Conservation (phyloP, 2,797 vertebrate genomes). For the Cygnus olor region DNA sequence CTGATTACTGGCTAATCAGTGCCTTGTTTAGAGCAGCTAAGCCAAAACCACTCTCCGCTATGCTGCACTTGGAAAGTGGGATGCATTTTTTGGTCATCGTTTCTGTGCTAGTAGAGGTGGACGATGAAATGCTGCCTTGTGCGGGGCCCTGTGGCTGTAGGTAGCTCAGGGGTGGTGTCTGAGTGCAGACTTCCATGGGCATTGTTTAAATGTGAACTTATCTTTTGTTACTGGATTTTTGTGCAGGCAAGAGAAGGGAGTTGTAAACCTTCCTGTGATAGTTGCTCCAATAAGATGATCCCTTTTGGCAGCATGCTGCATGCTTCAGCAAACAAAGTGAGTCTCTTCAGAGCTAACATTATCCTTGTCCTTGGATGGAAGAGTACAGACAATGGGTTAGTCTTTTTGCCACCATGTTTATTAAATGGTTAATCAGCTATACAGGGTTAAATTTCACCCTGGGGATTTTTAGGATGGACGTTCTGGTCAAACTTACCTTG, state of each 20-base stretch:
- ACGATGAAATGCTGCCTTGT: not conserved
- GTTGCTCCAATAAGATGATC: not conserved
- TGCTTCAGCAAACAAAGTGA: not conserved
- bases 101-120: not conserved
- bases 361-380: conserved; percentile 45
- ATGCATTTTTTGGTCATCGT: not conserved
- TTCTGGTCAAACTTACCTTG: not conserved
- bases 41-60: conserved; percentile 75
- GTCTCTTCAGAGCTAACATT: conserved; percentile 31
- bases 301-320: not conserved
- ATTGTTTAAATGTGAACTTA: not conserved
- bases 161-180: not conserved
- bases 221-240: not conserved
- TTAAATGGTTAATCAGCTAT: conserved; percentile 71
- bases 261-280: not conserved
- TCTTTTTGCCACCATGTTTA: conserved; percentile 54
- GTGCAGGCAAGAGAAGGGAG: not conserved
- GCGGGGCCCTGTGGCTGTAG: not conserved
- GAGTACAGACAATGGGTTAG: conserved; percentile 57
- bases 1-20: conserved; percentile 81
- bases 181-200: not conserved
- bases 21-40: conserved; percentile 74
- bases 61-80: conserved; percentile 54
- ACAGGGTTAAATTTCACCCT: conserved; percentile 65
- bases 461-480: not conserved